Evolutionary conservation across 2,113 vertebrate genomes (phyloP).

Genomic region (Engraulis encrasicolus): DNA sequence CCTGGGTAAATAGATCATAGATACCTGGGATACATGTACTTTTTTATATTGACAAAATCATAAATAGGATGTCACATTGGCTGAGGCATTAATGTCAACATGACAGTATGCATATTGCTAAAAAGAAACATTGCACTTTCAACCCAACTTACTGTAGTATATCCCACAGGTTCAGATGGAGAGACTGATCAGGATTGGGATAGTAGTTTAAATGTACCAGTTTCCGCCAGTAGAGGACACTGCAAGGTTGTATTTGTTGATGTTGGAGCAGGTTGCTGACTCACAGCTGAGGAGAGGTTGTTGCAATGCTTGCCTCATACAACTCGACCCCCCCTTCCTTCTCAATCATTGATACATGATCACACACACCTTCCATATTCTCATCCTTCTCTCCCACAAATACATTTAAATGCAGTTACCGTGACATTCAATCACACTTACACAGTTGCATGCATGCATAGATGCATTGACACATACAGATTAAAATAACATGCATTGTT

Average conservation of each 20-base stretch:
- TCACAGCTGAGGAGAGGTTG: conserved; percentile 2
- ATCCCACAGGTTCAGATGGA: background rate
- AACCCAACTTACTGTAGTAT: background rate
- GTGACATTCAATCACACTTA: too few species aligned
- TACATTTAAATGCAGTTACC: too few species aligned
- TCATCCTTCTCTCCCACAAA: background rate
- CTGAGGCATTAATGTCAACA: background rate
- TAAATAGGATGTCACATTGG: too few species aligned
- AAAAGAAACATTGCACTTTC: background rate
- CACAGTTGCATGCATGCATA: too few species aligned
- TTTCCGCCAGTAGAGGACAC: background rate
- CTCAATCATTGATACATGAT: background rate
- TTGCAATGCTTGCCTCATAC: background rate
- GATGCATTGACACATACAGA: too few species aligned
- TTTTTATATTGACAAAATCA: too few species aligned
- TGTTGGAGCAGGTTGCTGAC: conserved; percentile 2
- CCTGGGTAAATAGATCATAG: too few species aligned
- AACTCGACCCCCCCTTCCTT: too few species aligned
- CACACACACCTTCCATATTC: background rate
- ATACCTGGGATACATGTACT: too few species aligned
- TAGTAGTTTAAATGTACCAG: background rate
- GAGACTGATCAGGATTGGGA: background rate
- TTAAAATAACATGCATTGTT: too few species aligned
- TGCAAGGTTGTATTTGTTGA: background rate
- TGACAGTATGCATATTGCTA: background rate